These are phyloP conservation scores for Brenthis daphne DNA, from an alignment of 2,888 invertebrate species.

Conservation along the genomic window DNA sequence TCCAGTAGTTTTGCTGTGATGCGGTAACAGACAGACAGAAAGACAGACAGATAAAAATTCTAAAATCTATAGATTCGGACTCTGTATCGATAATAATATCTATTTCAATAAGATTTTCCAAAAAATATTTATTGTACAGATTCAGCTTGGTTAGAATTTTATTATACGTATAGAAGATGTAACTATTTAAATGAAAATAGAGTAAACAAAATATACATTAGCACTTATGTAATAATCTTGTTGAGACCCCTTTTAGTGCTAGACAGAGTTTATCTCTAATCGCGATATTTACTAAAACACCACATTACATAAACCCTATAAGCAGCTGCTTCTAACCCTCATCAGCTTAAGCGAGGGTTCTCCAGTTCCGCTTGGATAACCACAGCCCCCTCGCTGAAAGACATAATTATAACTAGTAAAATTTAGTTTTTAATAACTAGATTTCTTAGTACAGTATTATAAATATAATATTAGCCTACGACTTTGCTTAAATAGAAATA, in stretches of 20 bases:
- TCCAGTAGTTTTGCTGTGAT: no score
- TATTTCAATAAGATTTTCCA: no score
- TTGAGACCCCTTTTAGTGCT: conserved; percentile 11
- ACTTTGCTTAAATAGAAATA: no score
- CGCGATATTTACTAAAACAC: conserved; percentile 25
- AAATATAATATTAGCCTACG: neutral
- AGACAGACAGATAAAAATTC: no score
- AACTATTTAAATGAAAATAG: no score
- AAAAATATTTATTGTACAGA: no score
- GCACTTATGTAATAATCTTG: conserved; percentile 11
- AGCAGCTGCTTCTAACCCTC: conserved; percentile 35
- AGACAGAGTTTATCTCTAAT: conserved; percentile 18
- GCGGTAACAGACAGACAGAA: no score
- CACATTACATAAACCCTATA: conserved; percentile 21
- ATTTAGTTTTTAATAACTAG: conserved; percentile 5
- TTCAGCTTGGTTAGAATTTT: no score
- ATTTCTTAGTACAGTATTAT: neutral
- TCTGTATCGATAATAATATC: no score
- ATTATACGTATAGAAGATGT: no score
- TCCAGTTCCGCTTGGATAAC: conserved; percentile 35
- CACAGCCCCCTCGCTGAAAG: conserved; percentile 25
- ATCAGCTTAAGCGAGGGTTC: conserved; percentile 35
- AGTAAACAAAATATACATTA: conserved; percentile 2
- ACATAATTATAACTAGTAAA: conserved; percentile 24
- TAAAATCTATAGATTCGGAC: no score